Evolutionary conservation across 1,140 invertebrate species (phyloP).

Genomic region (Campodea augens): DNA sequence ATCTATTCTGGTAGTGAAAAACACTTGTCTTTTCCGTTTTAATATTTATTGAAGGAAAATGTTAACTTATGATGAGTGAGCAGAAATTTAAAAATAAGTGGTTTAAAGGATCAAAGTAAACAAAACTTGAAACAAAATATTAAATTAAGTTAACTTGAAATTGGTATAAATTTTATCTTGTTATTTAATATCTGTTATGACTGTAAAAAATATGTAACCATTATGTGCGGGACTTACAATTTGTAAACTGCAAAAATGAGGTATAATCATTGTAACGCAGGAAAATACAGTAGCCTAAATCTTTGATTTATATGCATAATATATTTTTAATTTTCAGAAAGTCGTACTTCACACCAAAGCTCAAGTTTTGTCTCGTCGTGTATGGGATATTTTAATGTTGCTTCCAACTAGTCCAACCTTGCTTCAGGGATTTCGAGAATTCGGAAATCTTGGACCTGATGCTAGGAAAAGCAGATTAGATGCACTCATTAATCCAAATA

Average conservation of each 20-base stretch:
- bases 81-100: too few species aligned
- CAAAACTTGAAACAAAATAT: too few species aligned
- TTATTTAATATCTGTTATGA: not conserved
- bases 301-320: too few species aligned
- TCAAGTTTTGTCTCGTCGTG: conserved; percentile 65
- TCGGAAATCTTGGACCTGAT: conserved; percentile 28
- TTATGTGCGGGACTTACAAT: too few species aligned
- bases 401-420: conserved; percentile 72
- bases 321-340: conserved; percentile 32
- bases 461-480: conserved; percentile 33
- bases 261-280: too few species aligned
- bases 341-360: conserved; percentile 73
- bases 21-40: too few species aligned
- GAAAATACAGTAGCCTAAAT: too few species aligned
- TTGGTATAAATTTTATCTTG: not conserved
- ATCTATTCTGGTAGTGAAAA: too few species aligned
- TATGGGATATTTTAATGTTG: conserved; percentile 85
- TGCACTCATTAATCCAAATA: conserved; percentile 60
- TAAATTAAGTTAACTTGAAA: conserved; percentile 4
- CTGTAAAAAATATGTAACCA: not conserved
- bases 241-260: too few species aligned
- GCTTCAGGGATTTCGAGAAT: conserved; percentile 59
- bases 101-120: too few species aligned
- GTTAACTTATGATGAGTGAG: too few species aligned
- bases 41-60: too few species aligned